A percentile compares a stretch with the other conserved stretches of the same genome.
Conservation (phyloP, 2,113 vertebrate species). For the Petrocephalus zakoni region DNA sequence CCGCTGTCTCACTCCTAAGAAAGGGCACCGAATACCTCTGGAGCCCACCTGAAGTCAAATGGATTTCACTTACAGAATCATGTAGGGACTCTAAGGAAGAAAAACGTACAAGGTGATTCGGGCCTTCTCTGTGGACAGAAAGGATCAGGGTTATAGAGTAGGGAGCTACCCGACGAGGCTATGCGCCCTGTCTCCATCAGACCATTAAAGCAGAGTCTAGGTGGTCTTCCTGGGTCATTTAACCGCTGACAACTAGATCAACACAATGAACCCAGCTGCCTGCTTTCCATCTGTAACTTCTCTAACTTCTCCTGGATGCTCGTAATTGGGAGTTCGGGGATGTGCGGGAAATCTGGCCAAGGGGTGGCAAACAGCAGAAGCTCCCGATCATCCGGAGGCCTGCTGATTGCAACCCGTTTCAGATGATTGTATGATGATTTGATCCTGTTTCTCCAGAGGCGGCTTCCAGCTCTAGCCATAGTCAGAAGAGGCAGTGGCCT, state of each 20-base stretch:
- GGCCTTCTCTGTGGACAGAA: not conserved
- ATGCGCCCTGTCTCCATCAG: not conserved
- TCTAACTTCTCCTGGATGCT: not conserved
- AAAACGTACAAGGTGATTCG: not conserved
- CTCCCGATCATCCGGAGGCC: not conserved
- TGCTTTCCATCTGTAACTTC: not conserved
- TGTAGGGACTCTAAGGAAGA: not conserved
- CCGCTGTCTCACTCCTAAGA: not conserved
- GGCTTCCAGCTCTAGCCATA: not conserved
- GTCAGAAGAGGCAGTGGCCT: not conserved
- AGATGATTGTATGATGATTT: not conserved
- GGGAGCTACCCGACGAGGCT: not conserved
- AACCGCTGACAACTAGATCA: constrained; percentile 24
- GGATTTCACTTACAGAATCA: not conserved
- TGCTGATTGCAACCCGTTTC: not conserved
- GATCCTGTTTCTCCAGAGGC: not conserved
- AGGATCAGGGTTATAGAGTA: not conserved
- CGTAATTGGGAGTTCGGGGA: not conserved
- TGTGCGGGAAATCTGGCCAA: not conserved
- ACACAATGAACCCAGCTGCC: constrained; percentile 13
- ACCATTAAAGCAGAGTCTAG: constrained; percentile 16
- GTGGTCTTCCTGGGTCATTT: constrained; percentile 24
- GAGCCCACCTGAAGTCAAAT: not conserved
- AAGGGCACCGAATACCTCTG: not conserved
- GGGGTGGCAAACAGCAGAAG: not conserved